Evolutionary conservation across 2,888 invertebrate genomes (phyloP), one percentile per base, ranked within the genome.

Genomic region (Pristionchus entomophagus): DNA sequence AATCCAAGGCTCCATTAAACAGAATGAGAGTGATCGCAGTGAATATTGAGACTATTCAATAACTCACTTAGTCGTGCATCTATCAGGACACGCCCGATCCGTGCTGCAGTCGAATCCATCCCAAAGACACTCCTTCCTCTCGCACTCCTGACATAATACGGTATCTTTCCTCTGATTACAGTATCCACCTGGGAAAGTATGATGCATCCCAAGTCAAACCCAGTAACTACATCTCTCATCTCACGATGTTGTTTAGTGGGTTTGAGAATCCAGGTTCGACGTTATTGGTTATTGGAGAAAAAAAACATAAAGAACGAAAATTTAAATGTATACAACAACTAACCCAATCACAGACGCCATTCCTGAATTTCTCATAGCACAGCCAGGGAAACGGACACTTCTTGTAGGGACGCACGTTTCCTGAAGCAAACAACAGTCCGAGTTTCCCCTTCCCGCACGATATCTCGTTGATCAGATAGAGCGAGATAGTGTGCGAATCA

Each of bases 341-440:
- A 19, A 80, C 78, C 78, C 78, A 80, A 26, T 80, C 78, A 32
- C 78, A 80, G 19, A 32, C 35, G 19, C 51, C 51, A 32, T 80
- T 80, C 12, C 19, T 35, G 51, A 80, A 51, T 29, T 17, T 12
- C 22, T 49, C 78, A 19, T 19, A 49, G 49, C 78, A 80, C 32
- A 51, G 29, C 41, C 41, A 41, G 29, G 78, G 78, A 80, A 32
- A 80, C 2, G 78, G 78, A 32, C 78, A 80, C 10, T 32, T 32
- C 29, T 49, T 53, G 78, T 32, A 49, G 5, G 78, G 78, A 2
- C 35, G 78, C 17, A 32, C 51, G 51, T 51, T 29, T 26, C 73
- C 73, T 73, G 14, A 73, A 73, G 22, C 12, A 32, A 3, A 38
- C 4, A 35, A 22, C 19, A 56, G n/a, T n/a, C n/a, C n/a, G n/a